Evolutionary conservation across 2,888 invertebrate species (phyloP), one percentile per base, ranked within the genome.

Genomic region (Tetragonisca angustula): DNA sequence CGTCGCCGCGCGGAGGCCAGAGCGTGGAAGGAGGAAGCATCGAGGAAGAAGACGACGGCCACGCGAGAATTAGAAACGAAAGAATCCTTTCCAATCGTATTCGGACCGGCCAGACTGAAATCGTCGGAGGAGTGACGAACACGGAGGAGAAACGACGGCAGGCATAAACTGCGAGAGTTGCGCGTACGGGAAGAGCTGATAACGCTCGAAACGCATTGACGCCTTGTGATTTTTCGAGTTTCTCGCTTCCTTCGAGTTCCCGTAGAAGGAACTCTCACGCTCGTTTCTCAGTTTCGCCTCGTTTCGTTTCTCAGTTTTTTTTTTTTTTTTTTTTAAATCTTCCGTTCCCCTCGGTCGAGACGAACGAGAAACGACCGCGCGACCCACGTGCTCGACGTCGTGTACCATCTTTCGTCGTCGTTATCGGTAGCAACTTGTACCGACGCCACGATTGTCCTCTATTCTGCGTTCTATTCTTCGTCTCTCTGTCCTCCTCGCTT

Each of bases 371-470:
- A 32, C 50, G 54, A 65, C 32, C 32, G 0, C 9, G 21, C 72
- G 88, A 68, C 77, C 76, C 86, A 83, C 84, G 90, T 81, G 89
- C 69, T 79, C 56, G 50, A 32, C 27, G 11, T 49, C 59, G 62
- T 21, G 65, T 70, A 52, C 56, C 21, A 61, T n/a, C 70, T 49
- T 32, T 83, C 74, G 65, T 64, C 73, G 36, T 78, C 77, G 79
- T 72, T 68, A 81, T 79, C 88, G 82, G 88, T 87, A 84, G 89
- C 85, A 36, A 49, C 79, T 73, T 76, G 71, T 75, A 74, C 76
- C 81, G 43, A 43, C 2, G 71, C 69, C 84, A 76, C 83, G 89
- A 90, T 90, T 87, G 87, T 90, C 85, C 84, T 76, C 84, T 43
- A 43, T 43, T 72, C 82, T 67, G 82, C 77, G 84, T 81, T 81